Conservation (phyloP, 37 sponge, comb jelly and placozoan species). For the Tethya wilhelma region DNA sequence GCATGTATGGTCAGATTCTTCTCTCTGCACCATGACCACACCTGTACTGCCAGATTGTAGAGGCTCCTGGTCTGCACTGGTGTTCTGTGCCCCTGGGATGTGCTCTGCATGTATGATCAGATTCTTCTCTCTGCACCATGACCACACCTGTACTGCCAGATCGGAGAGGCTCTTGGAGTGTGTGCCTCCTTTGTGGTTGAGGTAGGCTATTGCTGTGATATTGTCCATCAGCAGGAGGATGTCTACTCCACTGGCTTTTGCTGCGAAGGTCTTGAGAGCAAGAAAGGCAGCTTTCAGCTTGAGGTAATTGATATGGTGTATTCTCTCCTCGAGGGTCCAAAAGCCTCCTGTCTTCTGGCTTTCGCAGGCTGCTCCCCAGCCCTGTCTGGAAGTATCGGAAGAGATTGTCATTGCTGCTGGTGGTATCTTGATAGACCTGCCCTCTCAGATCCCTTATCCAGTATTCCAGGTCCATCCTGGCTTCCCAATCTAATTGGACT, state of each 20-base stretch:
- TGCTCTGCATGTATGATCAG: slow-evolving; percentile 42
- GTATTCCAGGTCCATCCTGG: slow-evolving; percentile 38
- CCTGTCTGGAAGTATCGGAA: slow-evolving; percentile 45
- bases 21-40: no score
- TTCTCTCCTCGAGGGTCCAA: slow-evolving; percentile 39
- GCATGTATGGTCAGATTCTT: no score
- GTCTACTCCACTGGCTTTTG: slow-evolving; percentile 4
- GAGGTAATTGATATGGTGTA: slow-evolving; percentile 55
- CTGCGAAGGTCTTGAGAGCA: slow-evolving; percentile 45
- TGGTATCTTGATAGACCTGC: slow-evolving; percentile 7
- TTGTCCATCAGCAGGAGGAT: slow-evolving; percentile 48
- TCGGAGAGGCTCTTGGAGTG: slow-evolving; percentile 4
- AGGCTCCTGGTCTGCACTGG: slow-evolving; percentile 34
- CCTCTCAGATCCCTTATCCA: slow-evolving; percentile 18
- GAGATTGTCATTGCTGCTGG: no score
- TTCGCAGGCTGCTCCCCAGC: slow-evolving; percentile 38
- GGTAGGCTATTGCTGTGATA: slow-evolving; percentile 39
- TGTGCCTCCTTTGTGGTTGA: slow-evolving; percentile 61
- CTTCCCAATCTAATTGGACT: not conserved
- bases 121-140: slow-evolving; percentile 49
- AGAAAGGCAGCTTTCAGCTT: slow-evolving; percentile 46
- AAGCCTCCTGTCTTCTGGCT: slow-evolving; percentile 10
- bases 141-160: slow-evolving; percentile 26
- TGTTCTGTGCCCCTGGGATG: slow-evolving; percentile 46
- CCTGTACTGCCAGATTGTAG: not conserved